These are phyloP conservation scores for Subacronicta megacephala DNA, from an alignment of 2,888 invertebrate genomes.

Conservation along the genomic window DNA sequence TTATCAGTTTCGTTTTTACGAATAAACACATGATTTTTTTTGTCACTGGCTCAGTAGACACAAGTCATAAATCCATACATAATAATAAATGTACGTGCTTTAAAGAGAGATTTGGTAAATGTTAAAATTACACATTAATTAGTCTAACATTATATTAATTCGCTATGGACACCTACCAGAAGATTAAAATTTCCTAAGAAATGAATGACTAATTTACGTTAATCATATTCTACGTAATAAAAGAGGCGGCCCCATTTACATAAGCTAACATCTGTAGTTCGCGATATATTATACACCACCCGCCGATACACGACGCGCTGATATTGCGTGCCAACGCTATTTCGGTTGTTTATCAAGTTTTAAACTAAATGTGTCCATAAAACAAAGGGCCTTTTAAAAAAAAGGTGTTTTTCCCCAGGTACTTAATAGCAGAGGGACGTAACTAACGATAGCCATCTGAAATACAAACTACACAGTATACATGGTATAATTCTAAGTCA, in stretches of 20 bases:
- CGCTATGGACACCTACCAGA: constrained; percentile 78
- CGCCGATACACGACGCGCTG: constrained; percentile 23
- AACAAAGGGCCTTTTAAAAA: constrained; percentile 36
- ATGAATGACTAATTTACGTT: constrained; percentile 75
- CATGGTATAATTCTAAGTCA: constrained; percentile 10
- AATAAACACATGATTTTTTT: constrained; percentile 39
- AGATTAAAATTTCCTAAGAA: constrained; percentile 80
- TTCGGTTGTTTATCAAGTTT: constrained; percentile 12
- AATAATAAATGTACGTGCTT: constrained; percentile 64
- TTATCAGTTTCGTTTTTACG: constrained; percentile 32
- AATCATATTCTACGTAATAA: constrained; percentile 72
- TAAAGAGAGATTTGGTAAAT: constrained; percentile 84
- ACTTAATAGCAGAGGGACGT: constrained; percentile 27
- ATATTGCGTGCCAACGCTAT: constrained; percentile 18
- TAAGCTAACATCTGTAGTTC: constrained; percentile 66
- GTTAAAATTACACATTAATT: constrained; percentile 73
- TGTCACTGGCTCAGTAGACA: constrained; percentile 44
- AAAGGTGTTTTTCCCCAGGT: constrained; percentile 26
- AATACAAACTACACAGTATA: constrained; percentile 19
- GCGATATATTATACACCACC: constrained; percentile 21
- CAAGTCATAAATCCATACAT: constrained; percentile 43
- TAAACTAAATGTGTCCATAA: constrained; percentile 18
- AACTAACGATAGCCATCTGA: constrained; percentile 11
- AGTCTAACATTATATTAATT: constrained; percentile 75
- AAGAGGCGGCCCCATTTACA: constrained; percentile 87